phyloP scores from a whole-genome alignment of 2,888 invertebrate genomes.

The Anagyrus pseudococci region DNA sequence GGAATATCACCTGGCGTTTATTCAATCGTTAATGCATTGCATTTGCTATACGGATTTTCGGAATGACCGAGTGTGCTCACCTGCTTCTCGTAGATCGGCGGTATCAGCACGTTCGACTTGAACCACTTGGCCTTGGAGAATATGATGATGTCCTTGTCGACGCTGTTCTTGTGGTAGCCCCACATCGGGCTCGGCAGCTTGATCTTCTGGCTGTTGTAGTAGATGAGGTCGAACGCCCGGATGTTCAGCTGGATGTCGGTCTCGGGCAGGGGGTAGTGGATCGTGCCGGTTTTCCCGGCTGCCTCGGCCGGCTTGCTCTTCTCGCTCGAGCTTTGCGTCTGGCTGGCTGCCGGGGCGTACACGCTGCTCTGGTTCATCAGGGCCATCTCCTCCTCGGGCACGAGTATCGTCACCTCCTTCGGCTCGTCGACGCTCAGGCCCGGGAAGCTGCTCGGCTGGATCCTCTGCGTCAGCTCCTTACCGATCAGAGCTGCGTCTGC shows the following conservation, averaged over 20 bases:
- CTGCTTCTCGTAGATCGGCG: slow-evolving; percentile 34
- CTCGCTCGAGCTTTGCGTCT: not conserved
- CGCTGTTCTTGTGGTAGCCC: slow-evolving; percentile 33
- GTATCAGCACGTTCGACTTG: slow-evolving; percentile 29
- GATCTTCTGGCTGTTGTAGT: slow-evolving; percentile 30
- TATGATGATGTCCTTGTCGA: slow-evolving; percentile 30
- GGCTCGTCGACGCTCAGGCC: not conserved
- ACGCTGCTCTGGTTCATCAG: slow-evolving; percentile 11
- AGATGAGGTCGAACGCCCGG: slow-evolving; percentile 29
- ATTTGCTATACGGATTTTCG: not conserved
- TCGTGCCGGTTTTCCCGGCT: too few relatives aligned
- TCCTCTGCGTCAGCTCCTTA: too few relatives aligned
- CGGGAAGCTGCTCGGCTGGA: too few relatives aligned
- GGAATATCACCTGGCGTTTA: slow-evolving; percentile 30
- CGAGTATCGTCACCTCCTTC: slow-evolving; percentile 26
- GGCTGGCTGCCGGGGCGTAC: not conserved
- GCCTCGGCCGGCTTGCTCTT: not conserved
- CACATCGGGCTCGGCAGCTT: slow-evolving; percentile 32
- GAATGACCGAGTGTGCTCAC: slow-evolving; percentile 2
- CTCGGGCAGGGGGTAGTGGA: slow-evolving; percentile 23
- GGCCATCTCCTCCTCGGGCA: slow-evolving; percentile 26
- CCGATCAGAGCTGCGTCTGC: too few relatives aligned
- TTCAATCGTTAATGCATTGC: not conserved
- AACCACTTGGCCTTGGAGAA: slow-evolving; percentile 35
- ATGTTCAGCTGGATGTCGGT: slow-evolving; percentile 28